Evolutionary conservation across 2,797 vertebrate species (phyloP).

Genomic region (Lacerta agilis): DNA sequence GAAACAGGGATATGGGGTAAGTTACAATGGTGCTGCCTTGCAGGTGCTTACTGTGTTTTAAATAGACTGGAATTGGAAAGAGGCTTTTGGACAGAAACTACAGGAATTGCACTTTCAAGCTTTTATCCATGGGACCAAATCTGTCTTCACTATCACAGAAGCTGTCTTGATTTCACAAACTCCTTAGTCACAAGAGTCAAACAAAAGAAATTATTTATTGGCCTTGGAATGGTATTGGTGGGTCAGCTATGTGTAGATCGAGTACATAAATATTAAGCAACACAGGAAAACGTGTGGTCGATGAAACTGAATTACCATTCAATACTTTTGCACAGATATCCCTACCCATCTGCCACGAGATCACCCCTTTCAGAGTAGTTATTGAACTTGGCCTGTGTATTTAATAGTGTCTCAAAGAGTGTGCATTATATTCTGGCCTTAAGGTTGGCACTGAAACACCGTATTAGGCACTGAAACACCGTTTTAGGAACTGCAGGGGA

Average conservation of each 20-base stretch:
- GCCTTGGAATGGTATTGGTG: neutral
- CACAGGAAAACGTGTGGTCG: neutral
- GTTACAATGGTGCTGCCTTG: too few species aligned
- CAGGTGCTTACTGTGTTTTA: too few species aligned
- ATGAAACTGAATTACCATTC: neutral
- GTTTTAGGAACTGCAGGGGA: neutral
- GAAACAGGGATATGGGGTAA: too few species aligned
- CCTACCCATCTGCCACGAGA: neutral
- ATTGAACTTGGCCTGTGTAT: too few species aligned
- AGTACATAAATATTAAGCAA: too few species aligned
- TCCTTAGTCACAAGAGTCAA: neutral
- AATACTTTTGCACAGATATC: neutral
- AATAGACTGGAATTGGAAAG: too few species aligned
- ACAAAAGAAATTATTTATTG: neutral
- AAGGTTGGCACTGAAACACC: neutral
- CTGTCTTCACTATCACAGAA: too few species aligned
- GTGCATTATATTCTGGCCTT: neutral
- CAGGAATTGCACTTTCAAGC: neutral
- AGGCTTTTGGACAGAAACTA: neutral
- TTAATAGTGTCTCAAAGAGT: too few species aligned
- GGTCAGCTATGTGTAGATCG: neutral
- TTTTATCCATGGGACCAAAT: neutral
- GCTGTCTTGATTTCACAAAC: neutral
- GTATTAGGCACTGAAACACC: neutral
- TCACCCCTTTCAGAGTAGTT: too few species aligned